Evolutionary conservation across 2,797 vertebrate genomes (phyloP).

Genomic region (Brachyalestes nurse): DNA sequence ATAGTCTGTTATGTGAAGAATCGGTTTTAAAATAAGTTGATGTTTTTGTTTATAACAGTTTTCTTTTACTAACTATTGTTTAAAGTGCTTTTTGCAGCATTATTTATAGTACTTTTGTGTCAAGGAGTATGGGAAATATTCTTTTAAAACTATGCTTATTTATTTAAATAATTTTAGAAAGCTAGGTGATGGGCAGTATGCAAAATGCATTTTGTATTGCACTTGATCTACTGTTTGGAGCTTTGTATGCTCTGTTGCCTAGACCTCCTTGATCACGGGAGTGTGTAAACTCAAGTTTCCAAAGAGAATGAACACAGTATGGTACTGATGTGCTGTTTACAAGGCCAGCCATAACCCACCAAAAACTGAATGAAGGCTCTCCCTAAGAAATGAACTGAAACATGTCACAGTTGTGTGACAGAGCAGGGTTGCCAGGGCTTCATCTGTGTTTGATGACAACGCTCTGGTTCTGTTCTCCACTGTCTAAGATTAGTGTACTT

Average conservation of each 20-base stretch:
- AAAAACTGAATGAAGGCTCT: not conserved
- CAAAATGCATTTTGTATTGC: not conserved
- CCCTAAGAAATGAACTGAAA: conserved; percentile 4
- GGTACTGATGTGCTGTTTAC: not conserved
- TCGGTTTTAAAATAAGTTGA: too few species aligned
- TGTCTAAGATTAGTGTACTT: not conserved
- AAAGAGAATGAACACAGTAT: not conserved
- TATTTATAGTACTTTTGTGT: too few species aligned
- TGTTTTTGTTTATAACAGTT: too few species aligned
- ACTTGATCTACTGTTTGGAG: not conserved
- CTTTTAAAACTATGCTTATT: not conserved
- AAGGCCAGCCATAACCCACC: not conserved
- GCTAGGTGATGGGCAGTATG: not conserved
- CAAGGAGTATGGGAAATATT: too few species aligned
- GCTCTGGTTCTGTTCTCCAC: not conserved
- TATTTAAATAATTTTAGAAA: not conserved
- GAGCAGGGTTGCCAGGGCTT: conserved; percentile 2
- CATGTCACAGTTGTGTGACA: conserved; percentile 21
- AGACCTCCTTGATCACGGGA: not conserved
- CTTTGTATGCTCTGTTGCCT: not conserved
- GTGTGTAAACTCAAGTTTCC: not conserved
- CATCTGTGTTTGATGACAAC: conserved; percentile 11
- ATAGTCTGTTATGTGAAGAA: too few species aligned
- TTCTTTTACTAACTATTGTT: not conserved
- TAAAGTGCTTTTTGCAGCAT: not conserved